phyloP scores from a whole-genome alignment of 2,888 invertebrate genomes.

The Drosophila longiperda region DNA sequence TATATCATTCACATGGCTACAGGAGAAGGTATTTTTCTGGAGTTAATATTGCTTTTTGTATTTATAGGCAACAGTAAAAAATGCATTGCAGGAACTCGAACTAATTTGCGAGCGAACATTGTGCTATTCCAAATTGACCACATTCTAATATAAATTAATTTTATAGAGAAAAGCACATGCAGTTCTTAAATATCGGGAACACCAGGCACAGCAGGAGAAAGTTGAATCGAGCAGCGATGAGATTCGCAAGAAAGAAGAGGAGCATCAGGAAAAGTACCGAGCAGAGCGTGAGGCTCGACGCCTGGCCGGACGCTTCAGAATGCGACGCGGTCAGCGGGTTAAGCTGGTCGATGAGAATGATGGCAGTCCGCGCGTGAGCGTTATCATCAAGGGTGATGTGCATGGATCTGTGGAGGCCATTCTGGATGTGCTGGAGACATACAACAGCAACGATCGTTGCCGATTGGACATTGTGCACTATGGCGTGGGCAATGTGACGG shows the following conservation, averaged over 20 bases:
- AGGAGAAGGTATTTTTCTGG: not conserved
- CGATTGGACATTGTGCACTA: slow-evolving; percentile 94
- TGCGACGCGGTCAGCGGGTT: slow-evolving; percentile 87
- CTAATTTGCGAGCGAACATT: not conserved
- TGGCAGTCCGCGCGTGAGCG: slow-evolving; percentile 86
- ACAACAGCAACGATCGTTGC: slow-evolving; percentile 90
- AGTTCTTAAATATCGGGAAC: slow-evolving; percentile 89
- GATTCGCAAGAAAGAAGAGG: slow-evolving; percentile 88
- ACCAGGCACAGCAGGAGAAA: slow-evolving; percentile 87
- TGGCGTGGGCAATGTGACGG: slow-evolving; percentile 94
- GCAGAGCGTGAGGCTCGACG: slow-evolving; percentile 87
- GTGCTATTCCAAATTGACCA: not conserved
- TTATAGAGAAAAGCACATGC: slow-evolving; percentile 88
- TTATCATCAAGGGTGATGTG: slow-evolving; percentile 94
- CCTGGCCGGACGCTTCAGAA: slow-evolving; percentile 87
- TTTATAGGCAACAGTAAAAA: not conserved
- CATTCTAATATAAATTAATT: not conserved
- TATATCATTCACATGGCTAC: not conserved
- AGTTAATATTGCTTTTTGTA: not conserved
- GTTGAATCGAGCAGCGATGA: slow-evolving; percentile 87
- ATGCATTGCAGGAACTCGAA: not conserved
- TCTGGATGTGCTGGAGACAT: slow-evolving; percentile 94
- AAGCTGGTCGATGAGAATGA: slow-evolving; percentile 86
- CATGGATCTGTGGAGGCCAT: slow-evolving; percentile 98
- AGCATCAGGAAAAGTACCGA: slow-evolving; percentile 88